Evolutionary conservation across 2,113 vertebrate species (phyloP), one percentile per base, ranked within the genome.

Genomic region (Nerophis lumbriciformis): DNA sequence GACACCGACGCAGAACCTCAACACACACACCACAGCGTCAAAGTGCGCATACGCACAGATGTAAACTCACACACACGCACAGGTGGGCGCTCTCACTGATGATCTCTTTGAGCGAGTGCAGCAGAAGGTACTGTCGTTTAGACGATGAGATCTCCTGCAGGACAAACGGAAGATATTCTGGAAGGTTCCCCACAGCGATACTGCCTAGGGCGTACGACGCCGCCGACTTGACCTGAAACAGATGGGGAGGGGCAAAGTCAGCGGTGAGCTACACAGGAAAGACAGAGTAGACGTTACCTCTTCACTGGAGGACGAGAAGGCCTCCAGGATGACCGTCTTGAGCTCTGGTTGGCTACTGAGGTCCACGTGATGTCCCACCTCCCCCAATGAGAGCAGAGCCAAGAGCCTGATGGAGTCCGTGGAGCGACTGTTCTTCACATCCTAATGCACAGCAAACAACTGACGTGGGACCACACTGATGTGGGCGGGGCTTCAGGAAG

Each of bases 71-170:
- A 50, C n/a, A 16, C 9, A 4, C 2, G 6, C 0, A 13, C 11
- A 1, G 0, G 11, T 0, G 0, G 6, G 53, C 6, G 15, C 38
- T 44, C 85, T 81, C 48, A 88, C 87, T 94, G 89, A 99, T 99
- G 81, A 99, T 98, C 88, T 99, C 97, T 84, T 99, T 98, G 80
- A 98, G 92, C 9, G 97, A 99, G 91, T 99, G 97, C 81, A 99
- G 92, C 76, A 99, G 89, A 72, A 98, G 92, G 81, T 99, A 99
- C 78, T 99, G 97, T 67, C 97, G 92, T 86, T 96, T 97, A 48
- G 97, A 95, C 68, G 96, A 94, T 4, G 94, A 94, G 88, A 99
- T 99, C 91, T 99, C 97, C 91, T 97, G 95, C 75, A 99, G 91
- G 71, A 99, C 95, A 80, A 99, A 99, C 1, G 97, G 96, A n/a